Percentiles rank a stretch among this genome's conserved stretches.
Conservation (phyloP, 2,113 vertebrate genomes). For the Poeciliopsis occidentalis region DNA sequence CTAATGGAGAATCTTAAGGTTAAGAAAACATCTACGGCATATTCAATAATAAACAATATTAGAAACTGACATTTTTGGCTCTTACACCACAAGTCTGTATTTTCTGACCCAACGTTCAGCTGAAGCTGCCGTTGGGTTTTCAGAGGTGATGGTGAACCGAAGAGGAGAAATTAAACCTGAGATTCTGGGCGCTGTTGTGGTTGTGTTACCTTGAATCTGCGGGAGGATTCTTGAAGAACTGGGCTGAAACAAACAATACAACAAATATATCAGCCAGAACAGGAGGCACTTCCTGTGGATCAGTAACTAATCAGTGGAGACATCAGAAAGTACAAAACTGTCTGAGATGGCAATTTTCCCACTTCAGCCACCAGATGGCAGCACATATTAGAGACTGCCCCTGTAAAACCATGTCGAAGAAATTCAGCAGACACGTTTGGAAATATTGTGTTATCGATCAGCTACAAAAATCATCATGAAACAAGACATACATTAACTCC, state of each 20-base stretch:
- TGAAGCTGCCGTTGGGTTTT: not conserved
- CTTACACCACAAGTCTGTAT: not conserved
- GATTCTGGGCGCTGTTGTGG: not conserved
- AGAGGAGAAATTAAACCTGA: not conserved
- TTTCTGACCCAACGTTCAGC: not conserved
- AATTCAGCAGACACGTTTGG: not conserved
- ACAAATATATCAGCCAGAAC: not conserved
- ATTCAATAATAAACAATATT: too few species aligned
- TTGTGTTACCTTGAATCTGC: constrained; percentile 83
- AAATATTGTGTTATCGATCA: not conserved
- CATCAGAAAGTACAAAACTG: too few species aligned
- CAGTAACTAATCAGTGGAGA: not conserved
- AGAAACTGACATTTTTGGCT: too few species aligned
- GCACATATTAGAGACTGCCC: not conserved
- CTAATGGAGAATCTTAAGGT: too few species aligned
- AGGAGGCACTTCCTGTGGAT: not conserved
- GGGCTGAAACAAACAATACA: constrained; percentile 73
- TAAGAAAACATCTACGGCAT: too few species aligned
- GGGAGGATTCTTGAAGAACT: constrained; percentile 78
- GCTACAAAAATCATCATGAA: not conserved
- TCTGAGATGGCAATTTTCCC: not conserved
- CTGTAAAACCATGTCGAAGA: not conserved
- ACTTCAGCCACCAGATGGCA: not conserved
- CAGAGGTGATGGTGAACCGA: not conserved
- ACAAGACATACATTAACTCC: not conserved